Evolutionary conservation across 2,797 vertebrate species (phyloP), one percentile per base, ranked within the genome.

Genomic region (Agapornis canus): DNA sequence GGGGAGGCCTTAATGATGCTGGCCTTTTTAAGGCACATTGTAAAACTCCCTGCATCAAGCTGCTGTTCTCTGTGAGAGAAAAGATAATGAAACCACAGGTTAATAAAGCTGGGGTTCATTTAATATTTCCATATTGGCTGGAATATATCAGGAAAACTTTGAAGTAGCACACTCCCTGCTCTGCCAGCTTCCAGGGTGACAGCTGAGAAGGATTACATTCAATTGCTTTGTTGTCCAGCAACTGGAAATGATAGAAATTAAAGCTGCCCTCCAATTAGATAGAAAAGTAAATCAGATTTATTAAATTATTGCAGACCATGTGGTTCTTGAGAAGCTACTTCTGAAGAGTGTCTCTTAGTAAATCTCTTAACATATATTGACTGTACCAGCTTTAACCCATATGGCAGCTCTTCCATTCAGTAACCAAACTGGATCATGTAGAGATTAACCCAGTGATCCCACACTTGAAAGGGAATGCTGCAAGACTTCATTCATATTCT

Each of bases 391-490:
- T 63, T 92, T 96, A 87, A 85, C 87, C 96, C 94, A 93, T 96
- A 73, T 73, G 90, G 94, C 83, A 96, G 84, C 69, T 89, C 94
- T 84, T 96, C 92, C 95, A 91, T 92, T 97, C 92, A 81, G 91
- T 83, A 97, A 90, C 92, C 92, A 91, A 95, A 90, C 64, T 83
- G 83, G 95, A 97, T 97, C 97, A 96, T 97, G 94, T 96, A 95
- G 86, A 97, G 96, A 98, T 98, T 98, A 98, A 97, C 94, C 96
- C 90, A 88, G 80, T 75, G 95, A 98, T 97, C 97, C 86, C 75
- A 23, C 37, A 96, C 97, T 97, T 97, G 93, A 97, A 98, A 98
- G 90, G 39, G 92, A 97, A 95, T 31, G 86, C 94, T 94, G 59
- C 75, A 91, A 89, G 94, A 96, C 93, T 95, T 98, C 71, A 97